Base-by-base conservation (phyloP, 2,797 vertebrate genomes). In the Orestias chungarensis region DNA sequence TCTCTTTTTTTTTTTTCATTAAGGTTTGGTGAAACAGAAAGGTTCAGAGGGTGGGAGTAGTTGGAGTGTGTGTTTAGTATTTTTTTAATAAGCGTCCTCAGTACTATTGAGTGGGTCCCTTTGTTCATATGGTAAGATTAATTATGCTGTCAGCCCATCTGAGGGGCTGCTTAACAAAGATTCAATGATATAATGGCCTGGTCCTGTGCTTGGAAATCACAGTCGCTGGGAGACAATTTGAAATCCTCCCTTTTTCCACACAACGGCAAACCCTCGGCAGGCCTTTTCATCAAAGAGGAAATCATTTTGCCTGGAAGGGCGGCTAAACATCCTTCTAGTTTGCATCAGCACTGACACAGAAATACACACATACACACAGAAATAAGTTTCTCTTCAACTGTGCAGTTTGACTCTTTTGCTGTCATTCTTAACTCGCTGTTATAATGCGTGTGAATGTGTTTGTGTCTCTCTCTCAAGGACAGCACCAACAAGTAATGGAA, bases 121-220 rank as follows among this genome's bases (percentile, higher is more conserved):
- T 99, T 99, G 97, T 99, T 99, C 97, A 97, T 98, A 98, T 97
- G 96, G 96, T 95, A 98, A 98, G 97, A 99, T 99, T 98, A 99
- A 99, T 99, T 99, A 99, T 97, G 96, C 97, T 99, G 97, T 99
- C 97, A 98, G 96, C 90, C 94, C 95, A 95, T 97, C 96, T 97
- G 97, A 97, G 97, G 96, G 96, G 96, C 96, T 97, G 96, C 97
- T 98, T 99, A 99, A 98, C 97, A 98, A 98, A 99, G 97, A 99
- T 98, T 97, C 97, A 98, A 96, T 97, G 97, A 99, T 98, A 99
- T 98, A 98, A 97, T 96, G 96, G 96, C 85, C 84, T 92, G 94
- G 96, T 95, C 96, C 95, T 95, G 94, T 93, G 96, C 96, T 95
- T 96, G 96, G 96, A 96, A 98, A 97, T 97, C 96, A 97, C 96